A percentile compares a stretch with the other conserved stretches of the same genome.
These are phyloP conservation scores for Psettodes erumei DNA, from an alignment of 2,113 vertebrate species.

Conservation along the genomic window DNA sequence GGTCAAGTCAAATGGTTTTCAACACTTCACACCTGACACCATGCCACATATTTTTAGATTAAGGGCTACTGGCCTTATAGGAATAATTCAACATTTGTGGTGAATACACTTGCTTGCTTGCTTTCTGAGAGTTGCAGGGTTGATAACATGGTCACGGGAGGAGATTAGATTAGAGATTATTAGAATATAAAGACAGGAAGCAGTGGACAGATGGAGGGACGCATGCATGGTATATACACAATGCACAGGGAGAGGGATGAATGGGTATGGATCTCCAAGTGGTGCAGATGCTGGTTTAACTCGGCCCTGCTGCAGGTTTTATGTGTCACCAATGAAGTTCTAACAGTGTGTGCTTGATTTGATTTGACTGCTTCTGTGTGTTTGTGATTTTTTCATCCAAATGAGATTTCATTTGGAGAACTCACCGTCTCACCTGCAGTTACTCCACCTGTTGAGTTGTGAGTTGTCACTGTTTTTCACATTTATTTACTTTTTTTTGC, in stretches of 20 bases:
- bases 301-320: not conserved
- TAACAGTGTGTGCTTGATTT: not conserved
- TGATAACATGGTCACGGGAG: too few relatives aligned
- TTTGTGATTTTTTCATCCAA: slow-evolving; percentile 14
- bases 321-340: not conserved
- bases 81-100: not conserved
- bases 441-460: not conserved
- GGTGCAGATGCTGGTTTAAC: not conserved
- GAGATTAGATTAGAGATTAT: not conserved
- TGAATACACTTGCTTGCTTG: not conserved
- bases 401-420: slow-evolving; percentile 15
- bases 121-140: too few relatives aligned
- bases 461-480: slow-evolving; percentile 4
- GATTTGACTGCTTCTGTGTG: slow-evolving; percentile 4
- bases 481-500: slow-evolving; percentile 27
- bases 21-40: slow-evolving; percentile 30
- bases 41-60: too few relatives aligned
- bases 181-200: too few relatives aligned
- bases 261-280: not conserved
- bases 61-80: not conserved
- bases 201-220: too few relatives aligned
- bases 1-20: slow-evolving; percentile 45
- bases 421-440: slow-evolving; percentile 18
- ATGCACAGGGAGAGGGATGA: not conserved
- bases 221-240: too few relatives aligned